These are phyloP conservation scores for Pristionchus fissidentatus DNA, from an alignment of 2,888 invertebrate species.

Conservation along the genomic window DNA sequence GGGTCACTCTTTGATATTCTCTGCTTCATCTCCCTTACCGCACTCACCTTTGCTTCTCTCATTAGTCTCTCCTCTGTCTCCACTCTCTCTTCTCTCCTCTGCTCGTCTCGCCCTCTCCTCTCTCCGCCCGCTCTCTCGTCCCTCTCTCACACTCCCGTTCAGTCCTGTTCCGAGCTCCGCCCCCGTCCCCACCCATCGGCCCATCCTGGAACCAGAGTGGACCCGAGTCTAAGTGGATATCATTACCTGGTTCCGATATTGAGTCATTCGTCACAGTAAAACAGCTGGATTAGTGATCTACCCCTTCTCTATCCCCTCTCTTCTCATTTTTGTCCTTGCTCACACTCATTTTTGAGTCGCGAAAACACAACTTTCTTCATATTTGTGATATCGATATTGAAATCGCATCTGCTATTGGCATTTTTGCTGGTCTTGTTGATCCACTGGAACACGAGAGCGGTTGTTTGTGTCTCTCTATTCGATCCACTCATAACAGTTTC, in stretches of 20 bases:
- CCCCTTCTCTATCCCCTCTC: not conserved
- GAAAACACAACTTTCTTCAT: no score
- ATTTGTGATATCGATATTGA: no score
- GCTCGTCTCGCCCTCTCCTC: not conserved
- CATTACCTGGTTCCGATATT: slow-evolving; percentile 30
- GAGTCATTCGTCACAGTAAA: not conserved
- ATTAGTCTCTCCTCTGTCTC: not conserved
- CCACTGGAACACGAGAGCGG: no score
- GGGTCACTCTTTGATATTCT: slow-evolving; percentile 17
- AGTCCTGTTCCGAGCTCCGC: not conserved
- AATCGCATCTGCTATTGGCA: no score
- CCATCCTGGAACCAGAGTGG: not conserved
- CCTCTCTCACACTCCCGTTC: slow-evolving; percentile 22
- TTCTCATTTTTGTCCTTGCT: not conserved
- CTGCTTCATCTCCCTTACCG: not conserved
- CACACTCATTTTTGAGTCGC: not conserved
- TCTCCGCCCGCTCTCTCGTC: not conserved
- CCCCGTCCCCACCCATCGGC: not conserved
- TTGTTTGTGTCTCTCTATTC: no score
- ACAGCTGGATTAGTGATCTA: slow-evolving; percentile 16
- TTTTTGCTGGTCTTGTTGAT: no score
- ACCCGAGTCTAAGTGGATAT: not conserved
- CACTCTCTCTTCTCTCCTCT: not conserved
- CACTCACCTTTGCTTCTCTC: slow-evolving; percentile 12
- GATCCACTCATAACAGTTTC: slow-evolving; percentile 41